Base-by-base conservation (phyloP, 2,888 invertebrate genomes). In the Orthonychiurus folsomi region DNA sequence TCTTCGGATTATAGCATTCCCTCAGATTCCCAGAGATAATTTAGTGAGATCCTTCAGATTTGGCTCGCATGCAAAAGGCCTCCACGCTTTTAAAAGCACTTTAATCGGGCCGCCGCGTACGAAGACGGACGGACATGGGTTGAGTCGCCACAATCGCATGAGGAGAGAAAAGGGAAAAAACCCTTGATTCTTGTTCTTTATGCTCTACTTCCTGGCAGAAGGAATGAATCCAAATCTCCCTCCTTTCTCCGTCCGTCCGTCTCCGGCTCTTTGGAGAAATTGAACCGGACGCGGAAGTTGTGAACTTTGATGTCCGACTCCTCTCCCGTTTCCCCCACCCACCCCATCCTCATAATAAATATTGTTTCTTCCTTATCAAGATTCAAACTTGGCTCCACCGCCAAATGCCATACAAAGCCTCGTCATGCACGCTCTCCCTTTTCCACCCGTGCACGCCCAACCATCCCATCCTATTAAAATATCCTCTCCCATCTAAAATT, bases 261-360 rank as follows among this genome's bases (percentile, higher is more conserved):
- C n/a, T n/a, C n/a, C n/a, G n/a, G n/a, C n/a, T n/a, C n/a, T n/a
- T 54, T 56, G 18, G 62, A 50, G 55, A 59, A 59, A 37, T 37
- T 37, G 59, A 59, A 63, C 66, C 67, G 67, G 69, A 71, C 66
- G 62, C 68, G 71, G 71, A 71, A 71, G 69, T 71, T 69, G 69
- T 71, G 69, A 71, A 71, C 68, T 69, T 71, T 69, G 67, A 66
- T 69, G 69, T 60, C 66, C 63, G 61, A 62, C 60, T 48, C 61
- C 63, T 65, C 55, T 68, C 67, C 63, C 64, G 66, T 65, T 64
- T 68, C 61, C 63, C 63, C 61, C 55, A 61, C 55, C 59, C 60
- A 54, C 50, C 12, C 25, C 25, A 9, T 55, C 9, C 28, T 18
- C 28, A 26, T 26, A 56, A 20, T n/a, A 56, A 27, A 56, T 20